Evolutionary conservation across 1,140 invertebrate species (phyloP).

Genomic region (Gyrodactylus salaris): DNA sequence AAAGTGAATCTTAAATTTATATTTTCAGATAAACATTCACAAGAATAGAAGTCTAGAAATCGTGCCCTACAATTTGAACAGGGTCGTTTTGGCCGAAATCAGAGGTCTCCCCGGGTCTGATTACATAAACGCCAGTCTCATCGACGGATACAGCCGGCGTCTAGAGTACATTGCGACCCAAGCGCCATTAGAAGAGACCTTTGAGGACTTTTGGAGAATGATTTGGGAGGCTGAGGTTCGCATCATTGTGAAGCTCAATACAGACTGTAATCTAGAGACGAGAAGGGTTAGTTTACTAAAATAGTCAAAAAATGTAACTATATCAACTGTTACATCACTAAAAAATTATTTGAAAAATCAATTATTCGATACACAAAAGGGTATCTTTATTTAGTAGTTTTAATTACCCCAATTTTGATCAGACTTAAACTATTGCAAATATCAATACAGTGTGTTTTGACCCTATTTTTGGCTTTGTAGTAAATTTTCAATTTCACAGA

Average conservation of each 20-base stretch:
- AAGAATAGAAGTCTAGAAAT: constrained; percentile 91
- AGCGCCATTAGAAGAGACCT: constrained; percentile 66
- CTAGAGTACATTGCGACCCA: constrained; percentile 48
- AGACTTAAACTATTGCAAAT: too few relatives aligned
- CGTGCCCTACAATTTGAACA: constrained; percentile 54
- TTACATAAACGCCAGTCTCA: constrained; percentile 51
- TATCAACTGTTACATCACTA: too few relatives aligned
- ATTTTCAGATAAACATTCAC: constrained; percentile 41
- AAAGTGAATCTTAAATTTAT: too few relatives aligned
- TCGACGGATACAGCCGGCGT: constrained; percentile 31
- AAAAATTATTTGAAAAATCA: too few relatives aligned
- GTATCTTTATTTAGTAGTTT: too few relatives aligned
- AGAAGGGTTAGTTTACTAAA: not conserved
- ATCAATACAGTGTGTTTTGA: too few relatives aligned
- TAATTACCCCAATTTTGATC: too few relatives aligned
- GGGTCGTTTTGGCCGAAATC: constrained; percentile 63
- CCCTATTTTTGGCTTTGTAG: too few relatives aligned
- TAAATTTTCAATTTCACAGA: too few relatives aligned
- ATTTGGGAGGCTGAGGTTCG: constrained; percentile 97
- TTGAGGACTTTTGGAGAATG: constrained; percentile 96
- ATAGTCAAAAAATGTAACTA: too few relatives aligned
- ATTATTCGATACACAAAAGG: too few relatives aligned
- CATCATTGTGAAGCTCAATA: constrained; percentile 81
- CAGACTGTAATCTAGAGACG: not conserved
- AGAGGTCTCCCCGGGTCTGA: constrained; percentile 34